Evolutionary conservation across 2,888 invertebrate genomes (phyloP).

Genomic region (Drosophila limbata): DNA sequence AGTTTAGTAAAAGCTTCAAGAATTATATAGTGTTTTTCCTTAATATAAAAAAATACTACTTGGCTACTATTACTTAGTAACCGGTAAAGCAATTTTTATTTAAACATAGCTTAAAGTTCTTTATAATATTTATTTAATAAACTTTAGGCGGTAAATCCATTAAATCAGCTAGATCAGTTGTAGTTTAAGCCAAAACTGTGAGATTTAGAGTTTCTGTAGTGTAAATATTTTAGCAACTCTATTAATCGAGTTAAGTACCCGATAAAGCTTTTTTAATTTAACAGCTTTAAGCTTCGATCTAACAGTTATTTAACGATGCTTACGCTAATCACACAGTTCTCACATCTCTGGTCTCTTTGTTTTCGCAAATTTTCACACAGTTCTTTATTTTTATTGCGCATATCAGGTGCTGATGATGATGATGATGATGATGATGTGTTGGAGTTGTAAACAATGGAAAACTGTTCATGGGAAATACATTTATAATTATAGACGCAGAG

Average conservation of each 20-base stretch:
- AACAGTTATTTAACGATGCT: slow-evolving; percentile 37
- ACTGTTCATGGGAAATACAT: slow-evolving; percentile 64
- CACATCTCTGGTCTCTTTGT: slow-evolving; percentile 24
- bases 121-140: not conserved
- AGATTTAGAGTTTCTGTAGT: not conserved
- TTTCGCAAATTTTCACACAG: slow-evolving; percentile 55
- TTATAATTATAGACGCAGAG: slow-evolving; percentile 39
- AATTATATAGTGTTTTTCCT: not conserved
- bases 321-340: slow-evolving; percentile 40
- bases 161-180: not conserved
- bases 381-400: slow-evolving; percentile 48
- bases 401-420: slow-evolving; percentile 53
- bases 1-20: not conserved
- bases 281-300: slow-evolving; percentile 15
- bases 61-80: not conserved
- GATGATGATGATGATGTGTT: slow-evolving; percentile 12
- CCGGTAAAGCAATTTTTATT: not conserved
- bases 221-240: slow-evolving; percentile 1
- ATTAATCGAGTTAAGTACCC: slow-evolving; percentile 7
- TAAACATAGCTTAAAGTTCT: not conserved
- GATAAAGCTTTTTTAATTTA: slow-evolving; percentile 6
- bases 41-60: not conserved
- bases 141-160: not conserved
- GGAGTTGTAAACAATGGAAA: slow-evolving; percentile 58
- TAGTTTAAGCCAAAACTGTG: not conserved